These are phyloP conservation scores for fruit fly (Drosophila melanogaster) DNA, from an alignment of 1,140 invertebrate species.

Conservation along the genomic window DNA sequence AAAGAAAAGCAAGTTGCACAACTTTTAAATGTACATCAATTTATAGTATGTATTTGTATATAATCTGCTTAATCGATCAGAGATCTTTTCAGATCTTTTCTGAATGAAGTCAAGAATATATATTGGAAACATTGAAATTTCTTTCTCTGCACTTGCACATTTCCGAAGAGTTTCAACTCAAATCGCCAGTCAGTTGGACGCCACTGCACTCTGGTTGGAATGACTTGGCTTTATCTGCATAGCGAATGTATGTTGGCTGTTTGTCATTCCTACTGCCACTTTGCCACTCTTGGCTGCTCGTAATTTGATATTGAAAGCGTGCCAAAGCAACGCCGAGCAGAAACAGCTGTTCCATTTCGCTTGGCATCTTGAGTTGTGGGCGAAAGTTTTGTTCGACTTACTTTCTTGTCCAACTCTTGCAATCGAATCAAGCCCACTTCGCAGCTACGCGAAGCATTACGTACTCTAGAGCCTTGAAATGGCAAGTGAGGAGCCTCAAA, in stretches of 20 bases:
- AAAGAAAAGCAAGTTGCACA: too few relatives aligned
- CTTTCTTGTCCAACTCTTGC: slow-evolving; percentile 31
- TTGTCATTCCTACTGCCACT: slow-evolving; percentile 58
- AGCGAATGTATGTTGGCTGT: slow-evolving; percentile 24
- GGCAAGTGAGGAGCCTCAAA: background rate
- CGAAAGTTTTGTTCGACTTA: slow-evolving; percentile 63
- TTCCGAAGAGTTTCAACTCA: background rate
- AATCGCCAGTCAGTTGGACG: slow-evolving; percentile 34
- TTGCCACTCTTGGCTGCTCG: slow-evolving; percentile 48
- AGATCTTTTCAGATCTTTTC: too few relatives aligned
- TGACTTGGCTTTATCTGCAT: slow-evolving; percentile 32
- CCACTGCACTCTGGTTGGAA: slow-evolving; percentile 38
- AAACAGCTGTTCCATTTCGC: slow-evolving; percentile 77
- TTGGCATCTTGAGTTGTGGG: slow-evolving; percentile 70
- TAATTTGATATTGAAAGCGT: slow-evolving; percentile 80
- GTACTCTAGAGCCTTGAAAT: slow-evolving; percentile 16
- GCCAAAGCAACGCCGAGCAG: slow-evolving; percentile 48
- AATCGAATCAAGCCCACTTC: slow-evolving; percentile 23
- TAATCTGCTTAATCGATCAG: too few relatives aligned
- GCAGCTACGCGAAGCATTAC: slow-evolving; percentile 3
- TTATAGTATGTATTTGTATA: too few relatives aligned
- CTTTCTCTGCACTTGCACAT: background rate
- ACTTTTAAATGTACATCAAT: background rate
- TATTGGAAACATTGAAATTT: too few relatives aligned
- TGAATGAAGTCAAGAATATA: too few relatives aligned